A percentile compares a stretch with the other conserved stretches of the same genome.
Conservation (phyloP, 2,888 invertebrate genomes). For the Tiliacea citrago region DNA sequence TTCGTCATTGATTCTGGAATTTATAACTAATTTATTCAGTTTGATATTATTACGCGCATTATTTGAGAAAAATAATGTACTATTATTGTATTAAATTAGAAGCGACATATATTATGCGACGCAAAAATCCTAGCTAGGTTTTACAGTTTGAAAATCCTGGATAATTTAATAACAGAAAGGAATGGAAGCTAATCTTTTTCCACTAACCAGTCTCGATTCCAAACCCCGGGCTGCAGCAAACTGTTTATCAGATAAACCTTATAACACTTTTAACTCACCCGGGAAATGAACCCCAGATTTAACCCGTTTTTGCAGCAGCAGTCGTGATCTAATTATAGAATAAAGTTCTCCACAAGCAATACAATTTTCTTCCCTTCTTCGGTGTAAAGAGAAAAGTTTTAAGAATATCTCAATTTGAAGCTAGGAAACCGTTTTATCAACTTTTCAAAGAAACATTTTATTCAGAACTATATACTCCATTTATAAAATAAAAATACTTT, state of each 20-base stretch:
- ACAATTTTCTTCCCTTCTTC: constrained; percentile 21
- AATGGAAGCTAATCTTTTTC: constrained; percentile 1
- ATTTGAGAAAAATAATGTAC: too few relatives aligned
- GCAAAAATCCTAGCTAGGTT: not conserved
- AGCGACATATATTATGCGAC: not conserved
- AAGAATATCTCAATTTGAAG: constrained; percentile 33
- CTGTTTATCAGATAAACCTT: constrained; percentile 35
- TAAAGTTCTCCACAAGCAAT: constrained; percentile 37
- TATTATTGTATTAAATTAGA: not conserved
- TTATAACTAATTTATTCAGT: too few relatives aligned
- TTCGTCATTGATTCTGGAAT: too few relatives aligned
- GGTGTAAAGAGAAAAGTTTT: constrained; percentile 12
- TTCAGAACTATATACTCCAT: not conserved
- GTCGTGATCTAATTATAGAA: constrained; percentile 43
- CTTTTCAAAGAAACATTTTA: not conserved
- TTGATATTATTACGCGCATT: too few relatives aligned
- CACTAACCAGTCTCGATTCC: not conserved
- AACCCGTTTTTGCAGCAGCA: constrained; percentile 44
- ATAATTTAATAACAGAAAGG: not conserved
- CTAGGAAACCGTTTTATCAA: constrained; percentile 9
- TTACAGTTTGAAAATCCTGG: not conserved
- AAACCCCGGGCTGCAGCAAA: constrained; percentile 15
- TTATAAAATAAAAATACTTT: too few relatives aligned
- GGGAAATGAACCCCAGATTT: constrained; percentile 35
- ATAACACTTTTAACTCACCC: constrained; percentile 29